Base-by-base conservation (phyloP, 2,797 vertebrate genomes). In the Sparus aurata region DNA sequence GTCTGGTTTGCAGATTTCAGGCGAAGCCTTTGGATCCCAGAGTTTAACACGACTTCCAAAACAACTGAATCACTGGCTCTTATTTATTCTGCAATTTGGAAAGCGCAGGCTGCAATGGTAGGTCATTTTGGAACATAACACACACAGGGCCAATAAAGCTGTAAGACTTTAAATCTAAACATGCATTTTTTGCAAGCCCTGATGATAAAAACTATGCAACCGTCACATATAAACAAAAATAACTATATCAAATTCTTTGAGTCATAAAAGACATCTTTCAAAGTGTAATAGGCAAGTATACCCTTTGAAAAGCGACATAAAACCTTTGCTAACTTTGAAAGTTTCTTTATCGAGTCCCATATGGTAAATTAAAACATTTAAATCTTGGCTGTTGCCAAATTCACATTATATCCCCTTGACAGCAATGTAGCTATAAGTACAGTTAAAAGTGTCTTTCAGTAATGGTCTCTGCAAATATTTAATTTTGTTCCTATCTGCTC, bases 41-140 rank as follows among this genome's bases (percentile, higher is more conserved):
- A 76, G 69, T 86, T 85, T 70, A 84, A 59, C 59, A 23, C 11
- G 23, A 61, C 73, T 86, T 77, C 74, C 54, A 23, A 54, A 65
- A 82, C 80, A 30, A 82, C 89, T 76, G 83, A 89, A 85, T 87
- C 86, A 87, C 65, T 3, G 41, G 52, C 76, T 87, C 54, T 75
- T 82, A 82, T 90, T 90, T 84, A 86, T 85, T 64, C 47, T 49
- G 59, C 62, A 30, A 64, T 23, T 34, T 72, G 57, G 47, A 77
- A 34, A 22, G 41, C 5, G 17, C 52, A 25, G 61, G 54, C 68
- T 52, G 50, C 59, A 15, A 27, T 4, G 23, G 43, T 49, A 25
- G 74, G 57, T 64, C 52, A 45, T 83, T 88, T 75, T 60, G 50
- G 59, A 75, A 46, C 59, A 72, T 27, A 73, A 69, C n/a, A 20